A percentile compares a stretch with the other conserved stretches of the same genome.
Conservation (phyloP, 2,888 invertebrate genomes). For the Nephrotoma appendiculata region DNA sequence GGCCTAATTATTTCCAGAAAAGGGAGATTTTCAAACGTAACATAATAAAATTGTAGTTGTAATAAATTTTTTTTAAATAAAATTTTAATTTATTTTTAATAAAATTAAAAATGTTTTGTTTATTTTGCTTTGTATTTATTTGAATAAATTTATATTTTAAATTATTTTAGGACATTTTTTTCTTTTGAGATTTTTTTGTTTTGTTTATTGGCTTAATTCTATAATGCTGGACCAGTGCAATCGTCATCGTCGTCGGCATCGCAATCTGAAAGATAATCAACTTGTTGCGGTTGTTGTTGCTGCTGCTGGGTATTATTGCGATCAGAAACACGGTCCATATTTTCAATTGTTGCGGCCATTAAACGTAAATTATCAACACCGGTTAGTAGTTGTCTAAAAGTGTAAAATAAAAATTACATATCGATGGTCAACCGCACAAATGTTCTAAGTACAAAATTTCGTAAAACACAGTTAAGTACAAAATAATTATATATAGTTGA, state of each 20-base stretch:
- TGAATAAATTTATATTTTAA: neutral
- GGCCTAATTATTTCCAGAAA: neutral
- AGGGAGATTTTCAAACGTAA: neutral
- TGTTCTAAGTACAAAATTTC: too few species aligned
- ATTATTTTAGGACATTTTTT: neutral
- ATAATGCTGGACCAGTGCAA: constrained; percentile 23
- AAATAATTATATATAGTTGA: too few species aligned
- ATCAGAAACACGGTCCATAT: constrained; percentile 39
- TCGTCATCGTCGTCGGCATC: constrained; percentile 19
- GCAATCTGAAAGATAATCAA: constrained; percentile 18
- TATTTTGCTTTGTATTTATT: neutral
- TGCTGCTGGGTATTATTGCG: constrained; percentile 12
- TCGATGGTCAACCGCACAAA: too few species aligned
- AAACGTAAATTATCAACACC: constrained; percentile 52
- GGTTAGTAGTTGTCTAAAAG: constrained; percentile 43
- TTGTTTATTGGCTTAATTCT: constrained; percentile 13
- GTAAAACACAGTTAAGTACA: too few species aligned
- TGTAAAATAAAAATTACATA: constrained; percentile 9
- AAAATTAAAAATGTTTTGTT: neutral
- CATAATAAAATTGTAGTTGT: neutral
- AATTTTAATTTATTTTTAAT: neutral
- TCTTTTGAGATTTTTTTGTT: neutral
- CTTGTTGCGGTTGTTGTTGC: constrained; percentile 11
- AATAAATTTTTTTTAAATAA: neutral
- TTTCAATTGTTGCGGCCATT: constrained; percentile 47